Base-by-base conservation (phyloP, 2,113 vertebrate genomes). In the Serilophus lunatus region DNA sequence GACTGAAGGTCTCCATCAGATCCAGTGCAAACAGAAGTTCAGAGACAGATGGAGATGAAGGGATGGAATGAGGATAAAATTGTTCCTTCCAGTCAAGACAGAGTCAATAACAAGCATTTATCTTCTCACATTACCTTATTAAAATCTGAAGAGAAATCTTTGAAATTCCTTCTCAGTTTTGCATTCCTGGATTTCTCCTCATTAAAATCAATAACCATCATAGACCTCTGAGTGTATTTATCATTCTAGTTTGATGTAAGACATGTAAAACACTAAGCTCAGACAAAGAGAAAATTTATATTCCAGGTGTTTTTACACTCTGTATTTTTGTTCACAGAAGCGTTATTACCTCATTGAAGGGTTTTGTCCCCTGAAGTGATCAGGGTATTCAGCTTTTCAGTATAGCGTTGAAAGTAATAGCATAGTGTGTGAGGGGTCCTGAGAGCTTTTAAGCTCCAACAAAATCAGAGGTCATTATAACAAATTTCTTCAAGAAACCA, bases 271-370 rank as follows among this genome's bases (percentile, higher is more conserved):
- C 33, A 45, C 18, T 68, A 45, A 71, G 10, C 5, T 77, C 14
- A 18, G 10, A 51, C 15, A 12, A 77, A 77, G 4, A 7, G 22
- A 50, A 82, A 42, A 36, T 10, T 5, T 26, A 25, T 12, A 54
- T 60, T 78, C 24, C 0, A 5, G 3, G 3, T 0, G 4, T 38
- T 76, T 53, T 75, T 75, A 7, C 1, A 5, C 4, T 42, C 15
- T 51, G 6, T 23, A 23, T 24, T 82, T 88, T 76, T 35, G 3
- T 71, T 59, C 53, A 35, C 3, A 59, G 20, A 88, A 71, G 6
- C 3, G 35, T 80, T 59, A 25, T 47, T 44, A 35, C 53, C 12
- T 65, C 12, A 51, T 23, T 35, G 44, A 72, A 89, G 24, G 4
- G 3, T 72, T 77, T 20, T 11, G 6, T 12, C 13, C 26, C 31